Evolutionary conservation across 2,888 invertebrate species (phyloP).

Genomic region (Acheta domesticus): DNA sequence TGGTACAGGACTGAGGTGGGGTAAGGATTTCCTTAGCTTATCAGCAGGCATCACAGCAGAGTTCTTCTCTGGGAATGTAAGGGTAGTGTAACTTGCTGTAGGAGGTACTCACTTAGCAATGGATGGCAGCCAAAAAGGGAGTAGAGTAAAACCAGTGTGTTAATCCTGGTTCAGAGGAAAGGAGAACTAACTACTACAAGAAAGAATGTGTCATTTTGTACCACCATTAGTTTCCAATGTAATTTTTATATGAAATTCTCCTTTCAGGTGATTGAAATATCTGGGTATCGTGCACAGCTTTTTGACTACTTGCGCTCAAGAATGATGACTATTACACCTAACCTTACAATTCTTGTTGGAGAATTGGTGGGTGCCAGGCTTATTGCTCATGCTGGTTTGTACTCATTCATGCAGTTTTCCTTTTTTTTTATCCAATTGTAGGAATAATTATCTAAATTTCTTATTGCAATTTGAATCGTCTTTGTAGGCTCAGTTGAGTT

Average conservation of each 20-base stretch:
- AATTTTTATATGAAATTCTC: not conserved
- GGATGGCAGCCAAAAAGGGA: too few relatives aligned
- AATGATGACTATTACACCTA: conserved; percentile 99
- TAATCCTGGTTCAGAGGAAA: too few relatives aligned
- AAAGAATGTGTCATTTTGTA: too few relatives aligned
- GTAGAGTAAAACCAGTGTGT: too few relatives aligned
- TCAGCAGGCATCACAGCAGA: too few relatives aligned
- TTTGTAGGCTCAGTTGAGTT: not conserved
- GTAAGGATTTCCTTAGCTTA: too few relatives aligned
- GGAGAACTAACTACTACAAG: too few relatives aligned
- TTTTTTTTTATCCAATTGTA: not conserved
- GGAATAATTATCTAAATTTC: not conserved
- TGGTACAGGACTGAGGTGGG: too few relatives aligned
- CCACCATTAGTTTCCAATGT: too few relatives aligned
- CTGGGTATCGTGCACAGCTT: conserved; percentile 83
- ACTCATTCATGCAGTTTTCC: not conserved
- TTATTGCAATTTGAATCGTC: not conserved
- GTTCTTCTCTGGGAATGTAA: too few relatives aligned
- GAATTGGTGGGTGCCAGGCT: conserved; percentile 95
- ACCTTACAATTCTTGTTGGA: conserved; percentile 90
- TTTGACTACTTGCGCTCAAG: conserved; percentile 92
- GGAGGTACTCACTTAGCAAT: too few relatives aligned
- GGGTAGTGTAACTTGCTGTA: too few relatives aligned
- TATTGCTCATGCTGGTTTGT: conserved; percentile 88
- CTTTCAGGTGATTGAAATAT: conserved; percentile 75